These are phyloP conservation scores for Empidonax traillii DNA, from an alignment of 2,113 vertebrate genomes.

Conservation along the genomic window DNA sequence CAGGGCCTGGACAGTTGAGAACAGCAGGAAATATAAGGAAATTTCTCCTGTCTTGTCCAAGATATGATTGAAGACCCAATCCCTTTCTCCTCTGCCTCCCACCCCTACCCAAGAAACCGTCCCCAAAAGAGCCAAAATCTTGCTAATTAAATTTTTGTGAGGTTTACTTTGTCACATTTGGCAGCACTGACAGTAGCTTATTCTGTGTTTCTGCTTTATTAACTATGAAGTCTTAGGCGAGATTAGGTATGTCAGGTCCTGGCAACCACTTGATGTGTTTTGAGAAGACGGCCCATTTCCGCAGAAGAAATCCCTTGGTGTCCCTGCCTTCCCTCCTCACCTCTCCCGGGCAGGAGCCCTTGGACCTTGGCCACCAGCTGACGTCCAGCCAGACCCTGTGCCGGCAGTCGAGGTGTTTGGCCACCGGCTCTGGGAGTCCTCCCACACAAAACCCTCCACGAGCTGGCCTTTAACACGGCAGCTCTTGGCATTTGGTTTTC, in stretches of 20 bases:
- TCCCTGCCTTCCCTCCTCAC: not conserved
- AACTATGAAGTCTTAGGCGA: conserved; percentile 35
- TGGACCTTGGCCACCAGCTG: not conserved
- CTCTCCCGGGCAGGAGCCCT: not conserved
- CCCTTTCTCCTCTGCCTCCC: not conserved
- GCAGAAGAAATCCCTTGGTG: not conserved
- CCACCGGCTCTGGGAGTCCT: not conserved
- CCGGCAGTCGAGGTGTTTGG: accelerated
- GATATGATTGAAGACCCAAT: not conserved
- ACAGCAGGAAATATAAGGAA: not conserved
- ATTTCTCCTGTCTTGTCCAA: not conserved
- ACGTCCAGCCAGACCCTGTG: not conserved
- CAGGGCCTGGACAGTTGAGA: not conserved
- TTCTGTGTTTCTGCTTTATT: conserved; percentile 57
- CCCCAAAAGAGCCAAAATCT: not conserved
- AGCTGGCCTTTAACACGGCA: not conserved
- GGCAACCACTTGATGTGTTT: not conserved
- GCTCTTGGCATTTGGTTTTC: conserved; percentile 45
- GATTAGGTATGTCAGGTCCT: conserved; percentile 59
- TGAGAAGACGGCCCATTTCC: not conserved
- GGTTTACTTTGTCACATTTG: conserved; percentile 48
- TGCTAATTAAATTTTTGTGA: conserved; percentile 50
- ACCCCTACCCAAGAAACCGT: not conserved
- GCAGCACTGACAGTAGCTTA: conserved; percentile 33
- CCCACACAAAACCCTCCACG: not conserved